phyloP scores from a whole-genome alignment of 2,888 invertebrate species.

The Aphodius sticticus region DNA sequence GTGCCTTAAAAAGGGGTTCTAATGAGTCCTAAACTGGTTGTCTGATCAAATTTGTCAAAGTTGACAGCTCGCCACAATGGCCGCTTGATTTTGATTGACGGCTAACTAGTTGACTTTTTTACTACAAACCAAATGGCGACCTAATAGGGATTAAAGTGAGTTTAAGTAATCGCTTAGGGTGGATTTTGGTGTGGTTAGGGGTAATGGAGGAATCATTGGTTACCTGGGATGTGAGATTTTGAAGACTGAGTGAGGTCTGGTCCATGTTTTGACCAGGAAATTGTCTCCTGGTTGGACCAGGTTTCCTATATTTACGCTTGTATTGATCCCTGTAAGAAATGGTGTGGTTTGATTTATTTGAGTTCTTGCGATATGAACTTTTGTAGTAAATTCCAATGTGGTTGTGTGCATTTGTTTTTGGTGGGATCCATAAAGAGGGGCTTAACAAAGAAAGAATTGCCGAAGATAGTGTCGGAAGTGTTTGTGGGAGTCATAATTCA shows the following conservation, averaged over 20 bases:
- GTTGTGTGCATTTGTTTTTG: neutral
- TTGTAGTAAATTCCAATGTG: neutral
- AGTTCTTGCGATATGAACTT: slow-evolving; percentile 1
- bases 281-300: too few relatives aligned
- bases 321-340: neutral
- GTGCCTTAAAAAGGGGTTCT: neutral
- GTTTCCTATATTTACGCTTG: too few relatives aligned
- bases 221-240: too few relatives aligned
- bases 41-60: neutral
- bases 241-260: neutral
- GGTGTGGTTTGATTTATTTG: slow-evolving; percentile 11
- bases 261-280: too few relatives aligned
- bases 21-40: neutral
- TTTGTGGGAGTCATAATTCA: slow-evolving; percentile 7
- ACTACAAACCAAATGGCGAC: slow-evolving; percentile 4
- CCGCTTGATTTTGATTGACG: neutral
- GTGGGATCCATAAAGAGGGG: neutral
- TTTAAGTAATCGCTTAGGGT: too few relatives aligned
- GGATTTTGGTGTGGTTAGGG: neutral
- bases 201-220: neutral
- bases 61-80: neutral
- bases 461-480: neutral
- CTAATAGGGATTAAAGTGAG: neutral
- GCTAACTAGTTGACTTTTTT: neutral
- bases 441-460: neutral